Percentiles rank a stretch among this genome's conserved stretches.
These are phyloP conservation scores for Sesia bembeciformis DNA, from an alignment of 2,888 invertebrate genomes.

Conservation along the genomic window DNA sequence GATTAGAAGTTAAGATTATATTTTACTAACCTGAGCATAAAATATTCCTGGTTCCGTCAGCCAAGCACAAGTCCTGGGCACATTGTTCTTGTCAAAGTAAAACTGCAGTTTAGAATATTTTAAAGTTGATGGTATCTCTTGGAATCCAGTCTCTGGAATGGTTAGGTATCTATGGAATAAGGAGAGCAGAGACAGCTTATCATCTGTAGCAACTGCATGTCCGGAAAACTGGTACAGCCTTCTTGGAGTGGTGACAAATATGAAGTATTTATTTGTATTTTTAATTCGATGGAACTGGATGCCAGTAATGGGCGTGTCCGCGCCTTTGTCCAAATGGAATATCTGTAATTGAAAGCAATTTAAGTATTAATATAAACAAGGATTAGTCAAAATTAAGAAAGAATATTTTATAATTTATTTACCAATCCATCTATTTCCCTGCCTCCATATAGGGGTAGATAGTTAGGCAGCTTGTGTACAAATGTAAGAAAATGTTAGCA, in stretches of 20 bases:
- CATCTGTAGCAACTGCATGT: slow-evolving; percentile 78
- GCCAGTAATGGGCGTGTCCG: slow-evolving; percentile 88
- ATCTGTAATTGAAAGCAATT: slow-evolving; percentile 71
- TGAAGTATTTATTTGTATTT: slow-evolving; percentile 82
- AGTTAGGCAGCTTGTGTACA: slow-evolving; percentile 80
- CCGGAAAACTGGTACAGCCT: slow-evolving; percentile 93
- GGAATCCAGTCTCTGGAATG: slow-evolving; percentile 80
- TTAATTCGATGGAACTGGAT: slow-evolving; percentile 86
- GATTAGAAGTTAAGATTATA: background rate
- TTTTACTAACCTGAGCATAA: slow-evolving; percentile 79
- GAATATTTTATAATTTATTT: slow-evolving; percentile 24
- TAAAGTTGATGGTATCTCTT: slow-evolving; percentile 81
- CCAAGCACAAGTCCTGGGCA: slow-evolving; percentile 90
- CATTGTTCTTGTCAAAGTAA: slow-evolving; percentile 78
- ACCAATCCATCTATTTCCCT: slow-evolving; percentile 85
- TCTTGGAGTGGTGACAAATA: slow-evolving; percentile 88
- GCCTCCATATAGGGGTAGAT: slow-evolving; percentile 81
- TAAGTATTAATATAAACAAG: background rate
- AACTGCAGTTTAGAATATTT: slow-evolving; percentile 87
- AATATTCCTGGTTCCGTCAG: slow-evolving; percentile 88
- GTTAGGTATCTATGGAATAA: slow-evolving; percentile 86
- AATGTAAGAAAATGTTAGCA: slow-evolving; percentile 14
- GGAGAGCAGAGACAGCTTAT: slow-evolving; percentile 85
- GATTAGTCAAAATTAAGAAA: background rate
- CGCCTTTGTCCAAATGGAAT: slow-evolving; percentile 89